A percentile compares a stretch with the other conserved stretches of the same genome.
Conservation (phyloP, 2,113 vertebrate genomes). For the Corythaixoides concolor region DNA sequence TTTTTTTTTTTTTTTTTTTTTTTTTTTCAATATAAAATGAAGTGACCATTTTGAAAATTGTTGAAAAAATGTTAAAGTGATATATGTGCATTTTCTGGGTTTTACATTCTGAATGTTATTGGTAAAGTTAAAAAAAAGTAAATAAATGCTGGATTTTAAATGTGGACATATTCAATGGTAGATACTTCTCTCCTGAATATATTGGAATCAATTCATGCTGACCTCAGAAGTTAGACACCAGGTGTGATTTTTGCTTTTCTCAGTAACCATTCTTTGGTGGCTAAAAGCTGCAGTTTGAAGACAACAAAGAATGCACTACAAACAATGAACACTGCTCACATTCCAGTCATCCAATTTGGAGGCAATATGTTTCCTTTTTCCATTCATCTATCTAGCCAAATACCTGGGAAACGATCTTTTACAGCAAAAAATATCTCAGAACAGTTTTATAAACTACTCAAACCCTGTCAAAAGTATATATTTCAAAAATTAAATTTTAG, state of each 20-base stretch:
- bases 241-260: not conserved
- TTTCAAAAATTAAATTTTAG: not conserved
- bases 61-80: not conserved
- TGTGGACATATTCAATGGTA: not conserved
- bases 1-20: not conserved
- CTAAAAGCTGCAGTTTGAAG: not conserved
- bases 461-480: not conserved
- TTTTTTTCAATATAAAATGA: not conserved
- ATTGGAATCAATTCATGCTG: not conserved
- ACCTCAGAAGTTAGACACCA: not conserved
- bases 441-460: not conserved
- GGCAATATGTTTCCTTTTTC: not conserved
- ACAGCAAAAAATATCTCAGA: constrained; percentile 24
- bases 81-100: rapidly evolving
- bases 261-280: not conserved
- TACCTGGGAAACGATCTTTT: constrained; percentile 2
- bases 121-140: not conserved
- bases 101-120: not conserved
- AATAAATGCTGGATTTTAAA: not conserved
- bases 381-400: not conserved
- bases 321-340: not conserved
- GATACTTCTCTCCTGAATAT: not conserved
- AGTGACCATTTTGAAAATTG: not conserved
- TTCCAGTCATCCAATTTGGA: not conserved
- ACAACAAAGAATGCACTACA: not conserved